A percentile compares a stretch with the other conserved stretches of the same genome.
phyloP scores from a whole-genome alignment of 2,113 vertebrate species.

The Lamprotornis superbus region DNA sequence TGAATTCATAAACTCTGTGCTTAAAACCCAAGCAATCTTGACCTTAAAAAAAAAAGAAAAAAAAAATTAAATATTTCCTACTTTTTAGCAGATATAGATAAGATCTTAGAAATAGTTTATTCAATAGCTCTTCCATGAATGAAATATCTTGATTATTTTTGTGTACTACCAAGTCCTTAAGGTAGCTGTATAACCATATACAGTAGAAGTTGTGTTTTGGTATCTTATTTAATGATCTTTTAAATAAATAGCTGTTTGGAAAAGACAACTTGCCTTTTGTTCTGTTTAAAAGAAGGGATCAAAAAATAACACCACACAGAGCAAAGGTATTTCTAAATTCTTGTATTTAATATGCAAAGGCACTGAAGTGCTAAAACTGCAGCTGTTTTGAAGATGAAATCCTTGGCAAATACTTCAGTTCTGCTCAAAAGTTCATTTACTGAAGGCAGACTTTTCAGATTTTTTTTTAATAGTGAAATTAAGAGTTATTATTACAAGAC shows the following conservation, averaged over 20 bases:
- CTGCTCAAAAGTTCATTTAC: not conserved
- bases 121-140: not conserved
- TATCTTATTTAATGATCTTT: not conserved
- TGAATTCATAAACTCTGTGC: not conserved
- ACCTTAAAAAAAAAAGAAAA: not conserved
- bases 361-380: not conserved
- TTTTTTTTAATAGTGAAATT: not conserved
- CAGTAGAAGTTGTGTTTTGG: not conserved
- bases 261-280: not conserved
- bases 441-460: not conserved
- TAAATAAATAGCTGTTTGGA: constrained; percentile 28
- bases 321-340: not conserved
- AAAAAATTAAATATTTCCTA: not conserved
- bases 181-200: not conserved
- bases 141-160: not conserved
- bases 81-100: not conserved
- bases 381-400: not conserved
- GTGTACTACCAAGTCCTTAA: not conserved
- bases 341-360: not conserved
- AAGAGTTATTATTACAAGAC: not conserved
- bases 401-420: not conserved
- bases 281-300: not conserved
- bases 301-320: not conserved
- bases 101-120: not conserved
- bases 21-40: not conserved